Evolutionary conservation across 1,140 invertebrate genomes (phyloP).

Genomic region (Drosophila elegans): DNA sequence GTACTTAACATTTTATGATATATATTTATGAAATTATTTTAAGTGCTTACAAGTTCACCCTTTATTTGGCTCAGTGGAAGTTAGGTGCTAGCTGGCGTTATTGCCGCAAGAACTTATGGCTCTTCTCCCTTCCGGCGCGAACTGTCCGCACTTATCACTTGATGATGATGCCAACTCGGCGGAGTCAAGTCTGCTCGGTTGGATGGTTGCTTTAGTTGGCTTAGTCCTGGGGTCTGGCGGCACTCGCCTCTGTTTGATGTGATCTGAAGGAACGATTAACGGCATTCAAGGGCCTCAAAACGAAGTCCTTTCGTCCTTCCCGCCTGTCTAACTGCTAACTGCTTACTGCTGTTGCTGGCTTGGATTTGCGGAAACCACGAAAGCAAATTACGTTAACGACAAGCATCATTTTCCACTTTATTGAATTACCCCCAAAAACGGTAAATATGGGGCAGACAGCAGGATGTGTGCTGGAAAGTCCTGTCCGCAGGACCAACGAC

Average conservation of each 20-base stretch:
- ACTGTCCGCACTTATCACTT: conserved; percentile 46
- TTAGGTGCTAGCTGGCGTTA: conserved; percentile 7
- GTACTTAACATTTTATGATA: too few relatives aligned
- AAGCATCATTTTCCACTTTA: conserved; percentile 82
- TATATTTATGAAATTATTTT: neutral
- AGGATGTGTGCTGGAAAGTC: conserved; percentile 48
- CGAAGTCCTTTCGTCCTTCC: conserved; percentile 9
- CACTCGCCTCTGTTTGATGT: conserved; percentile 59
- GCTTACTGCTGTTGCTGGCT: conserved; percentile 44
- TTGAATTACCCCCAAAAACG: conserved; percentile 70
- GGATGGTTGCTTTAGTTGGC: neutral
- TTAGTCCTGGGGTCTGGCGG: neutral
- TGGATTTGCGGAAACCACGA: conserved; percentile 75
- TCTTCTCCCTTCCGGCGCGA: neutral
- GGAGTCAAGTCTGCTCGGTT: conserved; percentile 20
- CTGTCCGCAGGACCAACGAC: conserved; percentile 19
- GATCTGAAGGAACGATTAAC: conserved; percentile 82
- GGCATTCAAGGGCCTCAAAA: conserved; percentile 63
- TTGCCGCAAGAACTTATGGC: conserved; percentile 14
- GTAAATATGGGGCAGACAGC: conserved; percentile 18
- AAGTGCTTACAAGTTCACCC: neutral
- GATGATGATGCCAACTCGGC: conserved; percentile 41
- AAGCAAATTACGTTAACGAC: conserved; percentile 79
- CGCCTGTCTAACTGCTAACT: conserved; percentile 21
- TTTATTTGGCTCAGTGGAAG: conserved; percentile 6